These are phyloP conservation scores for Centropus bengalensis DNA, from an alignment of 2,113 vertebrate genomes.

Conservation along the genomic window DNA sequence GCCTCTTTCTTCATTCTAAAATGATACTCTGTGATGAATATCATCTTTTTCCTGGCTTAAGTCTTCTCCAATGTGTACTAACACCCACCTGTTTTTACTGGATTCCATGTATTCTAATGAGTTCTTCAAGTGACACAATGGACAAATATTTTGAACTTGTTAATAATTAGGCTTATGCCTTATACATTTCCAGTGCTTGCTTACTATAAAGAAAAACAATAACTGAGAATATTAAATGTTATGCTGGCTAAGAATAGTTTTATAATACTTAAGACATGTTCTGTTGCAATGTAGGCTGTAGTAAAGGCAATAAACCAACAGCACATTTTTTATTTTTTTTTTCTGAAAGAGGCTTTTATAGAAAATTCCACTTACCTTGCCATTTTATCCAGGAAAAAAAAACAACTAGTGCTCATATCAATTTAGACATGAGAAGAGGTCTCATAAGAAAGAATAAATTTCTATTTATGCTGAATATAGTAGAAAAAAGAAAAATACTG, in stretches of 20 bases:
- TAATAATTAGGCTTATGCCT: not conserved
- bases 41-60: constrained; percentile 1
- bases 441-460: not conserved
- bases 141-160: constrained; percentile 15
- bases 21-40: not conserved
- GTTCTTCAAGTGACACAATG: not conserved
- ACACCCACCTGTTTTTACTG: constrained; percentile 15
- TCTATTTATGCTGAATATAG: not conserved
- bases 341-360: not conserved
- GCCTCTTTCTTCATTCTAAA: constrained; percentile 2
- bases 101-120: not conserved
- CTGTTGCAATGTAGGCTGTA: not conserved
- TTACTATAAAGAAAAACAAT: not conserved
- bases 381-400: not conserved
- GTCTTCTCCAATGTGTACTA: constrained; percentile 1
- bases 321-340: too few relatives aligned
- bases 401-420: not conserved
- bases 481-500: not conserved
- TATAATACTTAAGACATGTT: not conserved
- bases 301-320: not conserved
- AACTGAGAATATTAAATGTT: not conserved
- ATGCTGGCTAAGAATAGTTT: not conserved
- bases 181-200: not conserved
- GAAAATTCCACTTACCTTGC: not conserved
- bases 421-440: not conserved